A percentile compares a stretch with the other conserved stretches of the same genome.
phyloP scores from a whole-genome alignment of 2,113 vertebrate genomes.

The Chlamydotis undulata region DNA sequence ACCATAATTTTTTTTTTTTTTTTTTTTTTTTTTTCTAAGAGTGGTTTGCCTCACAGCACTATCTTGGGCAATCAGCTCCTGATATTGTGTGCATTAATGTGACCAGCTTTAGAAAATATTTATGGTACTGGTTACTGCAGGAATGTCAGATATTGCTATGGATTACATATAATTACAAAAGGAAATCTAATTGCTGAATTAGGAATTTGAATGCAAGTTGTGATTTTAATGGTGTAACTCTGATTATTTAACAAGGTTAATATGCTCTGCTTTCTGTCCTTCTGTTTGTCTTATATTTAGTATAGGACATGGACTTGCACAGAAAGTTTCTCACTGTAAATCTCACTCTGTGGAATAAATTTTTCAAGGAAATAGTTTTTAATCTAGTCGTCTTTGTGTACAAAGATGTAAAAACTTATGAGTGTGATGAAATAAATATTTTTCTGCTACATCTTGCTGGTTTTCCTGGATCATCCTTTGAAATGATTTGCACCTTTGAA shows the following conservation, averaged over 20 bases:
- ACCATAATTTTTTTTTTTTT: neutral
- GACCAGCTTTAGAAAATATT: neutral
- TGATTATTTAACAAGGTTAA: neutral
- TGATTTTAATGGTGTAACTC: slow-evolving; percentile 22
- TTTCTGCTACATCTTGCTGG: neutral
- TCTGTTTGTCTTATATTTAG: neutral
- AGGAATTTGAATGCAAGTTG: neutral
- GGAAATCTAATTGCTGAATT: neutral
- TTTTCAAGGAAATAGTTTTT: neutral
- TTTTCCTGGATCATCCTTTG: neutral
- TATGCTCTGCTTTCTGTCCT: neutral
- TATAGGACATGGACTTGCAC: neutral
- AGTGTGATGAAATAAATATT: slow-evolving; percentile 49
- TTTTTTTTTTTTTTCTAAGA: neutral
- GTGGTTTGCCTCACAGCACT: neutral
- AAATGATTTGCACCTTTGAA: neutral
- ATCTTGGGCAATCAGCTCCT: neutral
- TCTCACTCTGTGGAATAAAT: neutral
- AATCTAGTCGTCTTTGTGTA: neutral
- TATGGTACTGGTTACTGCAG: neutral
- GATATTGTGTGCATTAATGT: neutral
- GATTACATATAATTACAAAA: neutral
- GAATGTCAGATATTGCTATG: neutral
- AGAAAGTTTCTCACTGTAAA: neutral
- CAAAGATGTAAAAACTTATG: neutral